Evolutionary conservation across 1,140 invertebrate genomes (phyloP), one percentile per base, ranked within the genome.

Genomic region (Pogonomyrmex barbatus): DNA sequence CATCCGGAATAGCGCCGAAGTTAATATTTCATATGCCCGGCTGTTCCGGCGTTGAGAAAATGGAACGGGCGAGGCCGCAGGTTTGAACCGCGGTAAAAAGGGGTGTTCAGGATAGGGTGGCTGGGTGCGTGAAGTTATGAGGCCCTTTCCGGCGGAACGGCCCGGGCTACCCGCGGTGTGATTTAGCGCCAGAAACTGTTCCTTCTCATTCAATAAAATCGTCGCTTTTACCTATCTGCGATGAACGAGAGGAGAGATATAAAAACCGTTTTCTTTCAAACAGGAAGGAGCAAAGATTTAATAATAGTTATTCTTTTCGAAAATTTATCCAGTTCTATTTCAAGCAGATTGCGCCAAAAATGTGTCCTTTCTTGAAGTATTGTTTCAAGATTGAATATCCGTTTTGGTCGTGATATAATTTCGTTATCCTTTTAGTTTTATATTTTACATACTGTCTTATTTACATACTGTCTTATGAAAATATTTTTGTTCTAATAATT

Each of bases 41-140:
- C 87, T 88, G 90, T 92, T 92, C 92, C 92, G 91, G 92, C 90
- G 91, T 89, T 87, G 92, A 91, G 91, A 92, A 92, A 92, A 92
- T 92, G 89, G 90, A 87, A 91, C 89, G 91, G 89, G 87, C 89
- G 87, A 90, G 89, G 67, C 85, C 84, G 82, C 89, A 78, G 88
- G 89, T 89, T 89, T 78, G 62, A 77, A 71, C 70, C 85, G 50
- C 79, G 87, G 83, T 90, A 88, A 85, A 90, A 90, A 88, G 89
- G 85, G 82, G 65, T 79, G 86, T 50, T 42, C 17, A 63, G 68
- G 79, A 73, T 56, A 71, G 81, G 90, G 88, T 89, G 87, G 89
- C 60, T 45, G 85, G 87, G 87, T 88, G 88, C 92, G 91, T 89
- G 82, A 91, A 92, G 92, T 92, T 92, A 92, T 91, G 92, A 92